A percentile compares a stretch with the other conserved stretches of the same genome.
Conservation (phyloP, 2,797 vertebrate species). For the Anguilla marmorata region DNA sequence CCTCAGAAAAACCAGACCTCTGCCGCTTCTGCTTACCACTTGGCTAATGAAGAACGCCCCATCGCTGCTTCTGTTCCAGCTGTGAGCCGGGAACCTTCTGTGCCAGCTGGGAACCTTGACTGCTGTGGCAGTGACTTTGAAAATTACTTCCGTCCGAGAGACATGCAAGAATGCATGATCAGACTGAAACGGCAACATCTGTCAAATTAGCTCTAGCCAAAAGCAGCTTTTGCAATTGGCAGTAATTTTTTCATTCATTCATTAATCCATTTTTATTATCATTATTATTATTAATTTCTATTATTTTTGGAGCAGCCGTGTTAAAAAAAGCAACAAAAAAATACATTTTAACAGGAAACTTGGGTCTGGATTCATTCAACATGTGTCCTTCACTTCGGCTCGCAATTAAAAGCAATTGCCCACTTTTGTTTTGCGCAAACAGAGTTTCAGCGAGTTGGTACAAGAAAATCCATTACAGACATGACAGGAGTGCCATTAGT, state of each 20-base stretch:
- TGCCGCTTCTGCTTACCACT: neutral
- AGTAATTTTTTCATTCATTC: too few species aligned
- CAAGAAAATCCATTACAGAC: neutral
- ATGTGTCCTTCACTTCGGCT: neutral
- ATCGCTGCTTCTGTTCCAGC: neutral
- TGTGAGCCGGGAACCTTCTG: neutral
- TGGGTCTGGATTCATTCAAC: neutral
- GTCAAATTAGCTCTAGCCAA: too few species aligned
- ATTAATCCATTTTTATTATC: too few species aligned
- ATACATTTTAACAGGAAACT: neutral
- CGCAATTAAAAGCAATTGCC: neutral
- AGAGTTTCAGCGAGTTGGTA: neutral
- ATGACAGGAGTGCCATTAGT: neutral
- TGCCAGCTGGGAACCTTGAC: neutral
- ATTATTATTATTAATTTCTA: too few species aligned
- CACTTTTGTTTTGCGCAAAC: neutral
- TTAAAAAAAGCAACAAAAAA: neutral
- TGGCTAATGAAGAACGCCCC: constrained; percentile 3
- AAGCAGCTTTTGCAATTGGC: too few species aligned
- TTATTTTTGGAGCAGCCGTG: neutral
- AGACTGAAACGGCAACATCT: neutral
- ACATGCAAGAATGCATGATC: neutral
- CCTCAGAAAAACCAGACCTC: neutral
- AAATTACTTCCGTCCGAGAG: neutral
- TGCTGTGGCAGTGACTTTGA: neutral